A percentile compares a stretch with the other conserved stretches of the same genome.
phyloP scores from a whole-genome alignment of 2,113 vertebrate species.

The Istiophorus platypterus region DNA sequence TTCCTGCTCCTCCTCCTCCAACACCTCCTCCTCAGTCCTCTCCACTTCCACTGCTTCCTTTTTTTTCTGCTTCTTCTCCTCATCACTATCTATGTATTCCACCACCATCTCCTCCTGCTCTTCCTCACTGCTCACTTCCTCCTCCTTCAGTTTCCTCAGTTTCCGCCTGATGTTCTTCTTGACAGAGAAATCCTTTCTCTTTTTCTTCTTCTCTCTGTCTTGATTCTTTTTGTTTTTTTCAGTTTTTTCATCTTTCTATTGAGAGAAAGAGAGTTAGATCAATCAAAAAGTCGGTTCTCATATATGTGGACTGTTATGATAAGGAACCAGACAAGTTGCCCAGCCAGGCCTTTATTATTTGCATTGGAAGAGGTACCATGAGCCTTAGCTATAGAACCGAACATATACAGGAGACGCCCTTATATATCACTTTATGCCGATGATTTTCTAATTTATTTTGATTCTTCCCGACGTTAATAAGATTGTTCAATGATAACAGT shows the following conservation, averaged over 20 bases:
- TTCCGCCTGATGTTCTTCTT: constrained; percentile 14
- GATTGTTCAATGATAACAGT: no score
- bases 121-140: constrained; percentile 29
- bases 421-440: background rate
- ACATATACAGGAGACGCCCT: background rate
- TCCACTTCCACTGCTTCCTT: background rate
- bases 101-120: constrained; percentile 37
- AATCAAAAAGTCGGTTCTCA: background rate
- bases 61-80: constrained; percentile 26
- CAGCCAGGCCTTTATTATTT: no score
- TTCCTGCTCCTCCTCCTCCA: background rate
- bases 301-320: background rate
- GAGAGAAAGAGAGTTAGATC: background rate
- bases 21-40: background rate
- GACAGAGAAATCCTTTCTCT: no score
- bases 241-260: background rate
- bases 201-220: background rate
- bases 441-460: background rate
- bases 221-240: background rate
- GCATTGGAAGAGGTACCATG: no score
- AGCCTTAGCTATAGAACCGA: no score
- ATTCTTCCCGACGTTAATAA: no score
- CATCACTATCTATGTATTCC: constrained; percentile 70
- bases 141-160: background rate
- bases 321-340: background rate